A percentile compares a stretch with the other conserved stretches of the same genome.
Evolutionary conservation across 1,140 invertebrate genomes (phyloP).

Genomic region (Drosophila lini): DNA sequence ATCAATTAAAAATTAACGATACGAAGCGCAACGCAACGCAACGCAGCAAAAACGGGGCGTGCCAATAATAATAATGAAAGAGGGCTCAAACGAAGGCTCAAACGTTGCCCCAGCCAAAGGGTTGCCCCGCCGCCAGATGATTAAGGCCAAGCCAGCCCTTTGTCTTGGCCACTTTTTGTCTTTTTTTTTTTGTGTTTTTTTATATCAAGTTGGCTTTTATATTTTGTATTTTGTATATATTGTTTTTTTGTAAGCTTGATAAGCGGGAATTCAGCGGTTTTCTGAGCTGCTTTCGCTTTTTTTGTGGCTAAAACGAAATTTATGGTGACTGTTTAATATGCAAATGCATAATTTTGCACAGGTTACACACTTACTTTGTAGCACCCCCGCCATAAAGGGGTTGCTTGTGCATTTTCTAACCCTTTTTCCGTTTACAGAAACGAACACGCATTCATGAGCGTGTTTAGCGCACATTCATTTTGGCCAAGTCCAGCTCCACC

Average conservation of each 20-base stretch:
- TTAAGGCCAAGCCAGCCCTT: slow-evolving; percentile 56
- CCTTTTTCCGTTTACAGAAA: slow-evolving; percentile 71
- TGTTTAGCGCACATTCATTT: slow-evolving; percentile 75
- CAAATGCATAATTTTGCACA: slow-evolving; percentile 80
- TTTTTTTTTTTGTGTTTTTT: slow-evolving; percentile 13
- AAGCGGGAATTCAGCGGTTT: slow-evolving; percentile 36
- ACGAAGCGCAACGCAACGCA: slow-evolving; percentile 72
- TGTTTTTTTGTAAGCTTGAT: slow-evolving; percentile 39
- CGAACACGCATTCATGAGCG: slow-evolving; percentile 71
- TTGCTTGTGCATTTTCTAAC: slow-evolving; percentile 53
- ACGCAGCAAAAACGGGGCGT: slow-evolving; percentile 74
- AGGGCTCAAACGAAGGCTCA: slow-evolving; percentile 40
- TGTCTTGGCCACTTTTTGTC: slow-evolving; percentile 26
- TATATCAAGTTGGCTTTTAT: slow-evolving; percentile 14
- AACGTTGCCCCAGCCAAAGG: slow-evolving; percentile 35
- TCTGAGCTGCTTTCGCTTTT: slow-evolving; percentile 53
- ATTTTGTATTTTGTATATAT: neutral
- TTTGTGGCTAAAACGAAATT: slow-evolving; percentile 36
- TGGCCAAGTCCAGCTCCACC: slow-evolving; percentile 41
- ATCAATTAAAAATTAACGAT: slow-evolving; percentile 84
- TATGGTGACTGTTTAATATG: slow-evolving; percentile 76
- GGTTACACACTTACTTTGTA: slow-evolving; percentile 41
- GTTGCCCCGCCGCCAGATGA: slow-evolving; percentile 43
- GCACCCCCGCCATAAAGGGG: slow-evolving; percentile 21
- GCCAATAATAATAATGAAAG: slow-evolving; percentile 82